phyloP scores from a whole-genome alignment of 2,113 vertebrate species.

The Nothoprocta pentlandii region DNA sequence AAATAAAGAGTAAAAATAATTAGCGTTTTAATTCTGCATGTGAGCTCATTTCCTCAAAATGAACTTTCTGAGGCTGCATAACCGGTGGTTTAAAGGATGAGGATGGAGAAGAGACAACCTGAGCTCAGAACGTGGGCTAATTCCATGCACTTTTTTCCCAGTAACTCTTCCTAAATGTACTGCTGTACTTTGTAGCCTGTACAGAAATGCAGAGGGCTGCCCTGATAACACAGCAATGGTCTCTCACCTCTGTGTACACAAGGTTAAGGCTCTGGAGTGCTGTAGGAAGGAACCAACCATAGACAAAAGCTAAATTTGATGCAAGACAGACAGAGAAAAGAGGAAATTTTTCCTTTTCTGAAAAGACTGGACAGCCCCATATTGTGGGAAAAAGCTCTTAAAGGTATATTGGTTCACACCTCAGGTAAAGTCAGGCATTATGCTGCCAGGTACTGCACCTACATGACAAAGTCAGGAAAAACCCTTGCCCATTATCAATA shows the following conservation, averaged over 20 bases:
- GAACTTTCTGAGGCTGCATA: not conserved
- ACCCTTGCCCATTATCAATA: not conserved
- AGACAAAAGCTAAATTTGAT: not conserved
- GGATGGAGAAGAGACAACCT: not conserved
- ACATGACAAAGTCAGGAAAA: not conserved
- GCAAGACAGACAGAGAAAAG: not conserved
- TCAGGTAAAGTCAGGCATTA: not conserved
- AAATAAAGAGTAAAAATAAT: not conserved
- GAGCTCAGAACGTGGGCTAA: not conserved
- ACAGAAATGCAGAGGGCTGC: not conserved
- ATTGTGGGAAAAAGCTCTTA: not conserved
- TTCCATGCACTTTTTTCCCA: not conserved
- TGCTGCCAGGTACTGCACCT: fast-evolving
- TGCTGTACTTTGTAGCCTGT: not conserved
- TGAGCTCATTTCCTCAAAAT: not conserved
- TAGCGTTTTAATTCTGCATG: not conserved
- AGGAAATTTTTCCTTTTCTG: not conserved
- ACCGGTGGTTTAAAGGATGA: not conserved
- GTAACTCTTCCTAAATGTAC: fast-evolving
- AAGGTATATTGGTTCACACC: fast-evolving
- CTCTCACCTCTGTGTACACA: not conserved
- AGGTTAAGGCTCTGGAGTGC: not conserved
- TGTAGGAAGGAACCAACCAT: fast-evolving
- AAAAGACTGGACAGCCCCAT: no score
- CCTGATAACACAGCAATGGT: fast-evolving